Base-by-base conservation (phyloP, 2,888 invertebrate species). In the Drosophila differens region DNA sequence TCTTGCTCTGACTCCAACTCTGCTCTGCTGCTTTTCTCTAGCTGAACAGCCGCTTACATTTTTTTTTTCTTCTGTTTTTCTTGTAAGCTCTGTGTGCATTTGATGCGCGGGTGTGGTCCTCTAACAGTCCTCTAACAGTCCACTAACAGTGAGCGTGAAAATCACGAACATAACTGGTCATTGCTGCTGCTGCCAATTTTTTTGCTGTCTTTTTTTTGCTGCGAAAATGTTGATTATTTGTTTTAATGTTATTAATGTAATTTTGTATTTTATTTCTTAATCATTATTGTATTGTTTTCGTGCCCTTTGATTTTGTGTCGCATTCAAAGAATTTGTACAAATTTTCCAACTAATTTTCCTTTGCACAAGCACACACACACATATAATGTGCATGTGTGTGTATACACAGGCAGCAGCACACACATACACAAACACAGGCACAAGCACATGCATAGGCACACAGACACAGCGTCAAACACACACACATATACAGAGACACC, bases 61-160 rank as follows among this genome's bases (percentile, higher is more conserved):
- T 55, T 35, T 55, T 35, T 76, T 82, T 76, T 64, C n/a, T n/a
- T 47, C 25, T 25, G 16, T 25, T 47, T 47, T 73, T 88, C 91
- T 90, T 88, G 83, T 89, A 91, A 92, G 87, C 90, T 92, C 25
- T 47, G 47, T 47, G 91, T 92, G 91, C 92, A 92, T 86, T 91
- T 91, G 25, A 47, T 47, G 93, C 92, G 93, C 93, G 93, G 93
- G 93, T 93, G 93, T 93, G 93, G 93, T 93, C 93, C 91, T 89
- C 76, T 79, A 61, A 44, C 47, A 47, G 47, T 47, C 9, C 25
- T 47, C 47, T 47, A 25, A 47, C 47, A 47, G 93, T 92, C 92
- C 91, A 89, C 74, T 79, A 61, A 44, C 79, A 75, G 63, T 69
- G 79, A 72, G 72, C 68, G 63, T 76, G 73, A 80, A 79, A 76